Conservation (phyloP, 2,113 vertebrate species). For the Aix galericulata region DNA sequence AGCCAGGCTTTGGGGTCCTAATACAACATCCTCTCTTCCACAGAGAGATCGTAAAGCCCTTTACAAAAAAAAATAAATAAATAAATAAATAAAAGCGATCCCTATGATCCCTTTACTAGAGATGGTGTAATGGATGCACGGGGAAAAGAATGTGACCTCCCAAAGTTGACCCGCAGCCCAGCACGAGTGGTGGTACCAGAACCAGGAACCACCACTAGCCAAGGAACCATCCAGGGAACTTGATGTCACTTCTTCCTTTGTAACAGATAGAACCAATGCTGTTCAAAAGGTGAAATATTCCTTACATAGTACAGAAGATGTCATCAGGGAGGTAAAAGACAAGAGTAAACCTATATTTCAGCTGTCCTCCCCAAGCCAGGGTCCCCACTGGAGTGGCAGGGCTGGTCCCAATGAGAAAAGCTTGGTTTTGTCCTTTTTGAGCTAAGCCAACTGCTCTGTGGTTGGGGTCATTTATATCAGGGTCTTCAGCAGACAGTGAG, state of each 20-base stretch:
- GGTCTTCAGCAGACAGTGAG: background rate
- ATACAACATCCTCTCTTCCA: background rate
- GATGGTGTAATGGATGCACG: rapidly evolving
- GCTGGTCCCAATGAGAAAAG: background rate
- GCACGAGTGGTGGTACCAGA: background rate
- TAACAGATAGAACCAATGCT: background rate
- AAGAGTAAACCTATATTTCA: background rate
- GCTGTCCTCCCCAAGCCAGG: background rate
- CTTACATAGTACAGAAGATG: background rate
- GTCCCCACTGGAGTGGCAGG: background rate
- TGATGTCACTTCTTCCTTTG: background rate
- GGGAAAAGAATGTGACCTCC: background rate
- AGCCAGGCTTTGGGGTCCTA: background rate
- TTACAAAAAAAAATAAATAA: background rate
- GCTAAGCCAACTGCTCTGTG: background rate
- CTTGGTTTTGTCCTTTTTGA: background rate
- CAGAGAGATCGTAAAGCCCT: background rate
- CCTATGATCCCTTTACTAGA: background rate
- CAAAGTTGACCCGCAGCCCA: background rate
- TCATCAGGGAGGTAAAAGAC: background rate
- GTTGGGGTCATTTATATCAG: background rate
- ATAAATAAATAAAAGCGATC: too few species aligned
- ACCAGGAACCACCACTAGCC: background rate
- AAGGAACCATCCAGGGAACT: background rate
- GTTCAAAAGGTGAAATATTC: background rate